A percentile compares a stretch with the other conserved stretches of the same genome.
Evolutionary conservation across 1,140 invertebrate genomes (phyloP).

Genomic region (Rhizoglyphus robini): DNA sequence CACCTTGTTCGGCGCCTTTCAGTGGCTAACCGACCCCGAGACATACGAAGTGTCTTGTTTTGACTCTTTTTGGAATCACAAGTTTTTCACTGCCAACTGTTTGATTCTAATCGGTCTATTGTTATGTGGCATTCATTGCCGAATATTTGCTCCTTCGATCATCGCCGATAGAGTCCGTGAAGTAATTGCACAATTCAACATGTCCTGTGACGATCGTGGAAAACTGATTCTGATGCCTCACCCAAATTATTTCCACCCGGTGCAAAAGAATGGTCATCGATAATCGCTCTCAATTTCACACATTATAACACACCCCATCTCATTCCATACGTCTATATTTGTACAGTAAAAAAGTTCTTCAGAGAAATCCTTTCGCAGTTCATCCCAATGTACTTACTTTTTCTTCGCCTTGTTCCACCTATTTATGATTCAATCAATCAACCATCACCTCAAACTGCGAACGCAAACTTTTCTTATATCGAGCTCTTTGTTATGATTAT

Average conservation of each 20-base stretch:
- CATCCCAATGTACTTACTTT: too few species aligned
- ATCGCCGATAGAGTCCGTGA: constrained; percentile 73
- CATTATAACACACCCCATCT: too few species aligned
- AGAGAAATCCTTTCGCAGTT: too few species aligned
- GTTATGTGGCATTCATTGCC: constrained; percentile 71
- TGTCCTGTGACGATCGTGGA: constrained; percentile 93
- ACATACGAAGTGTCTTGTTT: constrained; percentile 57
- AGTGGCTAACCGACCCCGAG: constrained; percentile 82
- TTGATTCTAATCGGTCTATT: constrained; percentile 70
- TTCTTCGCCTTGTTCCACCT: too few species aligned
- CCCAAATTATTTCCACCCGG: constrained; percentile 31
- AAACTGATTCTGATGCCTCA: constrained; percentile 72
- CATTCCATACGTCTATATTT: too few species aligned
- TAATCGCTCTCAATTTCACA: too few species aligned
- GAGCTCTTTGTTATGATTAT: too few species aligned
- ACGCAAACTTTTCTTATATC: too few species aligned
- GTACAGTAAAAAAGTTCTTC: too few species aligned
- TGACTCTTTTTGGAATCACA: constrained; percentile 83
- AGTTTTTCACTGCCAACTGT: constrained; percentile 86
- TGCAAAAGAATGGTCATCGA: background rate
- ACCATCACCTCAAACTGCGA: too few species aligned
- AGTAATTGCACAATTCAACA: constrained; percentile 86
- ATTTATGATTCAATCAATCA: too few species aligned
- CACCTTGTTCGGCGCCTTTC: constrained; percentile 78
- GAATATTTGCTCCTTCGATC: constrained; percentile 89